These are phyloP conservation scores for Heliconius melpomene DNA, from an alignment of 1,140 invertebrate genomes.

Conservation along the genomic window DNA sequence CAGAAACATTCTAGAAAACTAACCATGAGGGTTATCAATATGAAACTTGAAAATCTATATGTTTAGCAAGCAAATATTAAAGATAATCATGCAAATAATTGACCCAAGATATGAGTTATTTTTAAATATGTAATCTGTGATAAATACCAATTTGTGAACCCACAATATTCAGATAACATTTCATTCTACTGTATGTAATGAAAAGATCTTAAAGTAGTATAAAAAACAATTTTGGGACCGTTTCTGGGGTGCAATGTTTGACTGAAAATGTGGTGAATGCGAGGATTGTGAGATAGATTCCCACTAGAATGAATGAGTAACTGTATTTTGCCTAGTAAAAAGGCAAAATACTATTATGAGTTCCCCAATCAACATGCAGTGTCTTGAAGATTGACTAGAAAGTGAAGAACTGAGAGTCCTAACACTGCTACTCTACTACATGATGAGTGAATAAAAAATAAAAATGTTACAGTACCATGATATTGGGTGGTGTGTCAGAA, in stretches of 20 bases:
- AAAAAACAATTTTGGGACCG: too few relatives aligned
- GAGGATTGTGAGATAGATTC: too few relatives aligned
- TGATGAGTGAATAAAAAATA: not conserved
- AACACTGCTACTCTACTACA: too few relatives aligned
- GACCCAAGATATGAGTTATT: slow-evolving; percentile 27
- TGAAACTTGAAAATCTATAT: not conserved
- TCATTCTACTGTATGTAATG: not conserved
- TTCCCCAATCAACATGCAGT: too few relatives aligned
- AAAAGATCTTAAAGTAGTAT: not conserved
- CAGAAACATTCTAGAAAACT: not conserved
- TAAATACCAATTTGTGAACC: slow-evolving; percentile 23
- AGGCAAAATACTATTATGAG: too few relatives aligned
- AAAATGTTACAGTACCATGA: slow-evolving; percentile 58
- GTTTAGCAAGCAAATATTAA: slow-evolving; percentile 28
- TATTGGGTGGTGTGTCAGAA: slow-evolving; percentile 61
- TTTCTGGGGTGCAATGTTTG: too few relatives aligned
- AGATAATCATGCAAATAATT: slow-evolving; percentile 29
- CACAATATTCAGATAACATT: slow-evolving; percentile 20
- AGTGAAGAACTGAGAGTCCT: too few relatives aligned
- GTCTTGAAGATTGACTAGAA: too few relatives aligned
- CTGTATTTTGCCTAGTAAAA: too few relatives aligned
- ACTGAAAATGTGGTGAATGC: too few relatives aligned
- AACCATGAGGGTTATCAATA: slow-evolving; percentile 2
- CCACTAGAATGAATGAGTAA: too few relatives aligned
- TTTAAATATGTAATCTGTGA: slow-evolving; percentile 21